phyloP scores from a whole-genome alignment of 2,888 invertebrate species.

The Digitonthophagus gazella region DNA sequence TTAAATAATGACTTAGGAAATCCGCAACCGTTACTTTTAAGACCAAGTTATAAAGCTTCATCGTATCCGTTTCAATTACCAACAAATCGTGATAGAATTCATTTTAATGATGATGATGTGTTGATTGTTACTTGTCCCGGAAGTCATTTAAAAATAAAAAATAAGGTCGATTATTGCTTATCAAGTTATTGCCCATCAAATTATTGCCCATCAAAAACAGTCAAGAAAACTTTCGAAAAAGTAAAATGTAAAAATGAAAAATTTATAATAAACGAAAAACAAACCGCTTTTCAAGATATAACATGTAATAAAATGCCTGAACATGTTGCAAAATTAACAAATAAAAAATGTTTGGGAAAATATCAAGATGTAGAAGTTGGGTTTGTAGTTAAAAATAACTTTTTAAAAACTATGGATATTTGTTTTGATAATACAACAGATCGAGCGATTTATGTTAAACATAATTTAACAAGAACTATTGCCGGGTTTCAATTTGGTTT shows the following conservation, averaged over 20 bases:
- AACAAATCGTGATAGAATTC: constrained; percentile 24
- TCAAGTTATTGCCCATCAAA: no score
- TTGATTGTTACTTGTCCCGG: constrained; percentile 32
- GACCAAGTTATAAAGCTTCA: constrained; percentile 14
- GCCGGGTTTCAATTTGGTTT: constrained; percentile 54
- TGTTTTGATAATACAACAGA: constrained; percentile 57
- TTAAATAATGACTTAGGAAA: constrained; percentile 38
- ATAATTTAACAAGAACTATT: constrained; percentile 52
- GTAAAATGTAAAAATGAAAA: background rate
- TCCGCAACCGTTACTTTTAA: constrained; percentile 42
- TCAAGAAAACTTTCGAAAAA: no score
- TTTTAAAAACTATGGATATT: constrained; percentile 54
- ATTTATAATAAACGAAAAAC: background rate
- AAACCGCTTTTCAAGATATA: constrained; percentile 38
- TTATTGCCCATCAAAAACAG: no score
- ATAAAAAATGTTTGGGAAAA: constrained; percentile 50
- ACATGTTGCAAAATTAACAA: constrained; percentile 51
- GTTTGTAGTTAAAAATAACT: constrained; percentile 51
- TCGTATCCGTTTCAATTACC: constrained; percentile 31
- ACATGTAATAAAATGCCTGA: constrained; percentile 50
- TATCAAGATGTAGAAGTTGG: constrained; percentile 53
- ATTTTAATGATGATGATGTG: constrained; percentile 23
- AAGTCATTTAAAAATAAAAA: constrained; percentile 5
- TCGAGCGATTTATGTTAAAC: constrained; percentile 56
- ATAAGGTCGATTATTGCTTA: no score